These are phyloP conservation scores for Papilio polytes DNA, from an alignment of 1,140 invertebrate species.

Conservation along the genomic window DNA sequence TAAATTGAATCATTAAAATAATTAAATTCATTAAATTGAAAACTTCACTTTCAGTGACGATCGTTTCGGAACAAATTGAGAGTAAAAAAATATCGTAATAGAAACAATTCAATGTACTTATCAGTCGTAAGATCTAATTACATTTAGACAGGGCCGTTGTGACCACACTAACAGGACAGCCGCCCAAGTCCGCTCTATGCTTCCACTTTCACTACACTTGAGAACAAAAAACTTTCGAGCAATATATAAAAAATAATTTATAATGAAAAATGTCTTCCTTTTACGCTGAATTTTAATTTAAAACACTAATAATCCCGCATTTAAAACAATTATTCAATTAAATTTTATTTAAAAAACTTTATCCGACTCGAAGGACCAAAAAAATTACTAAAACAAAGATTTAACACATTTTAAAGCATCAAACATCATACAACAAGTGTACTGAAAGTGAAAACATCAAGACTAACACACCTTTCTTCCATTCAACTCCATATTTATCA, in stretches of 20 bases:
- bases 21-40: too few species aligned
- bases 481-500: conserved; percentile 60
- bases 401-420: not conserved
- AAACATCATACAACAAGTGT: not conserved
- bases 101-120: conserved; percentile 62
- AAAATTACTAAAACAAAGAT: not conserved
- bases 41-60: not conserved
- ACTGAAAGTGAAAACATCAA: conserved; percentile 34
- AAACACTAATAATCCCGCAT: too few species aligned
- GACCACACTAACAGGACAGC: conserved; percentile 48
- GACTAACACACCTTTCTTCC: conserved; percentile 41
- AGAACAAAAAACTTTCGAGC: too few species aligned
- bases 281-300: too few species aligned
- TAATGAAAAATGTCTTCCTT: too few species aligned
- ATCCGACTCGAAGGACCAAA: conserved; percentile 17
- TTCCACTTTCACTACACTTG: conserved; percentile 6
- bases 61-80: not conserved
- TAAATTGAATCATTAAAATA: too few species aligned
- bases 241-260: too few species aligned
- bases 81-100: conserved; percentile 44
- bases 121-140: conserved; percentile 63
- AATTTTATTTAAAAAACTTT: too few species aligned
- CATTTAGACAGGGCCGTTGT: conserved; percentile 61
- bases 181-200: not conserved
- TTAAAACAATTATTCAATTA: too few species aligned